Conservation (phyloP, 2,888 invertebrate species). For the Parnassius apollo region DNA sequence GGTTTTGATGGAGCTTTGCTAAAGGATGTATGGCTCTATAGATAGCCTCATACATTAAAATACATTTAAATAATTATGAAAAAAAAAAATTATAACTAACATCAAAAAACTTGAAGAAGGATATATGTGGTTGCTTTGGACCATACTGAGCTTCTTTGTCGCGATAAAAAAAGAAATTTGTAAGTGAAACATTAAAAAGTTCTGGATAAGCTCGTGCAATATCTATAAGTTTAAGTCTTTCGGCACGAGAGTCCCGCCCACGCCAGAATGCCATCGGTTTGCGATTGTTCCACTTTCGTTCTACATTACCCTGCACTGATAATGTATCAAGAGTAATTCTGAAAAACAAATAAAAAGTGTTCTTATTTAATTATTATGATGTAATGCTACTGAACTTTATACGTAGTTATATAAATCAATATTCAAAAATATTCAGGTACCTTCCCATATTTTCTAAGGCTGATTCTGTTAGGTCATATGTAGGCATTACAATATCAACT, state of each 20-base stretch:
- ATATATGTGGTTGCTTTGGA: conserved; percentile 90
- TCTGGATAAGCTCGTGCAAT: conserved; percentile 86
- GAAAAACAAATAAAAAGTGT: conserved; percentile 30
- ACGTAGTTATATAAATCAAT: too few relatives aligned
- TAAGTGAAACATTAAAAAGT: conserved; percentile 93
- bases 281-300: conserved; percentile 87
- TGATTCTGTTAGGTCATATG: conserved; percentile 96
- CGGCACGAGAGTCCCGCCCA: conserved; percentile 94
- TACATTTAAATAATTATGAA: too few relatives aligned
- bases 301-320: conserved; percentile 91
- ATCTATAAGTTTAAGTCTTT: conserved; percentile 90
- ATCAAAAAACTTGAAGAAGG: conserved; percentile 96
- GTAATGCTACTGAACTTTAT: too few relatives aligned
- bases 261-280: conserved; percentile 92
- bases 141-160: conserved; percentile 92
- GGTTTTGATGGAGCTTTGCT: too few relatives aligned
- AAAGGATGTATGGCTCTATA: too few relatives aligned
- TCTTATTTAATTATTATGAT: too few relatives aligned
- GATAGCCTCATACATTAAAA: too few relatives aligned
- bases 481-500: conserved; percentile 95
- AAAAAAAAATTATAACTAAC: conserved; percentile 74
- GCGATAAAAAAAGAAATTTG: conserved; percentile 97
- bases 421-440: conserved; percentile 60
- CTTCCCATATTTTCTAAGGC: conserved; percentile 96
- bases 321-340: conserved; percentile 94